Conservation (phyloP, 2,888 invertebrate species). For the Taphrorychus bicolor region DNA sequence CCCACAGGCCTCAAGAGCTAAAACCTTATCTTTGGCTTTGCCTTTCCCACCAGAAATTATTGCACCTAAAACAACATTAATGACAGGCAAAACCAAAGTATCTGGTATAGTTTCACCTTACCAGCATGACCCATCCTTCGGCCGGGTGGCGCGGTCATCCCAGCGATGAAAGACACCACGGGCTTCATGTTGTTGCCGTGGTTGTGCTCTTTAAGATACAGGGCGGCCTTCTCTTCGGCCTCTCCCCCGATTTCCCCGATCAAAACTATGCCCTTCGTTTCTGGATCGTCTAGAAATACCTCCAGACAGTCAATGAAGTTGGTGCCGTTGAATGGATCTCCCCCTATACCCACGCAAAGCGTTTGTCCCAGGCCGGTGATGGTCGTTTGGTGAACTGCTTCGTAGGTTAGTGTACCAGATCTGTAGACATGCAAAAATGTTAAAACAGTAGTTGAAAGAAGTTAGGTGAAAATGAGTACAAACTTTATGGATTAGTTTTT, state of each 20-base stretch:
- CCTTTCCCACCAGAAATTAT: conserved; percentile 99
- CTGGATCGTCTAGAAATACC: conserved; percentile 88
- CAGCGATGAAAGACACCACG: conserved; percentile 97
- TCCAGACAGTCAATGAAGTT: conserved; percentile 94
- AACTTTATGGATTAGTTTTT: too few relatives aligned
- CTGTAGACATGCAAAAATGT: too few relatives aligned
- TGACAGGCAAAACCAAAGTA: neutral
- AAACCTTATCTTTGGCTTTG: conserved; percentile 47
- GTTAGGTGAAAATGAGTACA: too few relatives aligned
- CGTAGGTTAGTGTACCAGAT: conserved; percentile 72
- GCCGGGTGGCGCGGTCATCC: conserved; percentile 95
- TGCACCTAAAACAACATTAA: conserved; percentile 68
- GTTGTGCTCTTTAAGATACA: conserved; percentile 80
- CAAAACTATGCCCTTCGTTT: conserved; percentile 94
- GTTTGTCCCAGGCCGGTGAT: conserved; percentile 85
- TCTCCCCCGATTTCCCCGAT: conserved; percentile 91
- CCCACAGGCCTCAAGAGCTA: conserved; percentile 45
- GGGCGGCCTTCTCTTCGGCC: conserved; percentile 95
- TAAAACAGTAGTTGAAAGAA: too few relatives aligned
- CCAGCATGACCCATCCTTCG: conserved; percentile 96
- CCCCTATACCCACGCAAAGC: conserved; percentile 79
- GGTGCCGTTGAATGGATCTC: conserved; percentile 53
- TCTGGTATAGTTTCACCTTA: neutral
- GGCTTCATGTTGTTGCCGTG: conserved; percentile 87
- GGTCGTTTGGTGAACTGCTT: conserved; percentile 79